Evolutionary conservation across 2,797 vertebrate species (phyloP), one percentile per base, ranked within the genome.

Genomic region (Clarias laeviceps): DNA sequence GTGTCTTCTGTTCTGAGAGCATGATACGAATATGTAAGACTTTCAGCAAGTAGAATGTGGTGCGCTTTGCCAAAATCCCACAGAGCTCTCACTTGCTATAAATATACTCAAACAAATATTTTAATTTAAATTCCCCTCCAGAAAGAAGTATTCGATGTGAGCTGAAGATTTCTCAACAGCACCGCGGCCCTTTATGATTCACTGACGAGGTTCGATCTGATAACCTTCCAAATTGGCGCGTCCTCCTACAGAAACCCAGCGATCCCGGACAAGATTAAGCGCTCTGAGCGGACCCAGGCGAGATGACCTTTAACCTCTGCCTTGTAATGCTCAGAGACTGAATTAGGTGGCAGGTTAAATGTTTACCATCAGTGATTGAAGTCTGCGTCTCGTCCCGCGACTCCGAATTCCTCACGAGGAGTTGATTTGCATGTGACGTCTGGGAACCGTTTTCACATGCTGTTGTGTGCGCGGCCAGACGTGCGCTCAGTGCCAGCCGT

Each of bases 341-440:
- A 37, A 77, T 34, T 37, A 82, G 54, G 37, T 76, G 20, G 54
- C 5, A 76, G 27, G 72, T 86, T 68, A 78, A 79, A 86, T 37
- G 54, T 68, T 70, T 57, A 12, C 70, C 84, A 77, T 77, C 45
- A 66, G 83, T 66, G 12, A n/a, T 70, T 45, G 24, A 32, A 64
- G 79, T 84, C 72, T 78, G 85, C 18, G 54, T 70, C 73, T 66
- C 7, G 17, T 62, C 69, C 27, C 80, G 37, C 56, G 64, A 56
- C 56, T 78, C 81, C 20, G 14, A 82, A 78, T 86, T 76, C 79
- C 70, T 83, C 87, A 87, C 86, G 82, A 89, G 84, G 85, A 85
- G 59, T 66, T 82, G 4, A 87, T 89, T 88, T 88, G 68, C 80
- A 34, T 32, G 80, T 85, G 82, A 64, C 86, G 83, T 86, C 76